Conservation (phyloP, 2,113 vertebrate genomes). For the Macrotus californicus region DNA sequence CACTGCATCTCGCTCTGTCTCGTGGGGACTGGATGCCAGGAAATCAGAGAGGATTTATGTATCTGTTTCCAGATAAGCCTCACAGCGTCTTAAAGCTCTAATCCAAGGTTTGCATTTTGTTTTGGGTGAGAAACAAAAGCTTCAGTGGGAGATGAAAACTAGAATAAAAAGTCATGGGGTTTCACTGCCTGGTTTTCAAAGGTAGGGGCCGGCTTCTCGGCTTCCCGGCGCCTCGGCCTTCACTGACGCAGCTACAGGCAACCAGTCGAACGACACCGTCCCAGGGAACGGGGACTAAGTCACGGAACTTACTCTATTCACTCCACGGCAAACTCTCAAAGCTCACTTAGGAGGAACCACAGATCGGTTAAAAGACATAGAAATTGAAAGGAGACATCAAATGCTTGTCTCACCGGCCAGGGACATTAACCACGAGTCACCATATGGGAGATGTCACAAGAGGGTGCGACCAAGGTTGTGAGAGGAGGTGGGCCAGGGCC, state of each 20-base stretch:
- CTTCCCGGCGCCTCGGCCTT: background rate
- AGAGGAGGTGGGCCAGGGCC: background rate
- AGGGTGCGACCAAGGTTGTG: background rate
- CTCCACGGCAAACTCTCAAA: background rate
- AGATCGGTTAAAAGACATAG: background rate
- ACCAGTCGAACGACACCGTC: background rate
- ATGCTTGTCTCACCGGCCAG: background rate
- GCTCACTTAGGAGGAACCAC: background rate
- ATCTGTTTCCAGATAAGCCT: background rate
- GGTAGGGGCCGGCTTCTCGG: background rate
- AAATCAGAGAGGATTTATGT: background rate
- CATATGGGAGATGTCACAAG: fast-evolving
- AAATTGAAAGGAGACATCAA: background rate
- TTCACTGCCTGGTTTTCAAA: background rate
- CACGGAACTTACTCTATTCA: background rate
- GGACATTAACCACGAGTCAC: background rate
- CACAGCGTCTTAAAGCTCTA: background rate
- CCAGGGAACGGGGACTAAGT: background rate
- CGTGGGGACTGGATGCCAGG: background rate
- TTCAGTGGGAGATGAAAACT: background rate
- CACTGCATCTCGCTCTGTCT: background rate
- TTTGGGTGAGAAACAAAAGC: background rate
- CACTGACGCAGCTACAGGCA: background rate
- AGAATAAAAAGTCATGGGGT: background rate
- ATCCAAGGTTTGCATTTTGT: background rate